These are phyloP conservation scores for Labrus mixtus DNA, from an alignment of 2,113 vertebrate species.

Conservation along the genomic window DNA sequence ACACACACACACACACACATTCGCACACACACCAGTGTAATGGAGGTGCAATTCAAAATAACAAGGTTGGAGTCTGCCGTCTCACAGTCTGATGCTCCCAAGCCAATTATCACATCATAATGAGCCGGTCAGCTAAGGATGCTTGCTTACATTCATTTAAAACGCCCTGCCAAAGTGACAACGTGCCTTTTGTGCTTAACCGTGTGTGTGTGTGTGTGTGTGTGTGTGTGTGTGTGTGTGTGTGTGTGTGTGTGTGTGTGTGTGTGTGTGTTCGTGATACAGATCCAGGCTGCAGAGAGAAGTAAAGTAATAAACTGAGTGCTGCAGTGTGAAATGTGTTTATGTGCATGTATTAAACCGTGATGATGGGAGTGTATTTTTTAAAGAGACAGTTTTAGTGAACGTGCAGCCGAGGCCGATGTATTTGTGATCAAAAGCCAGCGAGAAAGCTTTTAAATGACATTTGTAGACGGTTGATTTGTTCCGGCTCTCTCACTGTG, in stretches of 20 bases:
- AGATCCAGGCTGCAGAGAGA: constrained; percentile 9
- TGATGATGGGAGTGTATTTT: constrained; percentile 19
- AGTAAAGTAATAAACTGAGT: constrained; percentile 18
- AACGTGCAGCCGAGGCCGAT: not conserved
- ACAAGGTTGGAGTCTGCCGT: constrained; percentile 65
- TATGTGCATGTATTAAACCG: constrained; percentile 26
- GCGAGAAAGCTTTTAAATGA: constrained; percentile 19
- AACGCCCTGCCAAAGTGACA: constrained; percentile 32
- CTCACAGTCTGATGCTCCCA: constrained; percentile 71
- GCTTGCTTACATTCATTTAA: constrained; percentile 66
- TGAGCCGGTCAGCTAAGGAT: constrained; percentile 69
- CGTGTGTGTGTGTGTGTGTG: too few relatives aligned
- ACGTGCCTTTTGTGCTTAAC: constrained; percentile 24
- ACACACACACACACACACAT: not conserved
- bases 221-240: constrained; percentile 12
- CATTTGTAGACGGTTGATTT: constrained; percentile 6
- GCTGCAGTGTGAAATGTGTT: constrained; percentile 29
- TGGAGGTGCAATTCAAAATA: constrained; percentile 63
- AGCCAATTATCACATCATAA: constrained; percentile 77
- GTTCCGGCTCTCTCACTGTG: not conserved
- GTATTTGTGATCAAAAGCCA: constrained; percentile 17
- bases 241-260: constrained; percentile 5
- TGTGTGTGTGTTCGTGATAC: constrained; percentile 9
- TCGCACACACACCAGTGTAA: constrained; percentile 21
- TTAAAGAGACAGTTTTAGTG: constrained; percentile 11